Evolutionary conservation across 1,140 invertebrate genomes (phyloP).

Genomic region (Physella acuta): DNA sequence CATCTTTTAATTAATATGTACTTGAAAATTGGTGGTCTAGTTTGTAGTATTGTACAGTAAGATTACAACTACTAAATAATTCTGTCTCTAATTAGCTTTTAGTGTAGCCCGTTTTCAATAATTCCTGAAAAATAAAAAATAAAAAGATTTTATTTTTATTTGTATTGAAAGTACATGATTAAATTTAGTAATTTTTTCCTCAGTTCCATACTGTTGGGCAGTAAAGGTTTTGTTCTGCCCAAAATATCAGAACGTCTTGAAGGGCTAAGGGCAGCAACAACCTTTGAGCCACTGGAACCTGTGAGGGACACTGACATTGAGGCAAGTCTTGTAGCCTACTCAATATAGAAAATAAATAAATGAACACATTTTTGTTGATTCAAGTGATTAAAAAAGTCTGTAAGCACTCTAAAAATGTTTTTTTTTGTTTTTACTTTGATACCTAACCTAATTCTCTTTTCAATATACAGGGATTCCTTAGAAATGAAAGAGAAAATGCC

Average conservation of each 20-base stretch:
- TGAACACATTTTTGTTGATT: neutral
- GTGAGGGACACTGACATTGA: constrained; percentile 80
- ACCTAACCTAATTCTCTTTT: neutral
- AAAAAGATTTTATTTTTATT: no score
- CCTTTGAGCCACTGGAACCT: constrained; percentile 87
- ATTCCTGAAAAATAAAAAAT: no score
- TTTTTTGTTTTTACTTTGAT: constrained; percentile 4
- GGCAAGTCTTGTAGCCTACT: constrained; percentile 31
- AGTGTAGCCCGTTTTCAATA: no score
- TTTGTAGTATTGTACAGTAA: no score
- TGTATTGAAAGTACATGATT: no score
- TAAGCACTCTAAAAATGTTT: neutral
- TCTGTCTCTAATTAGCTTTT: no score
- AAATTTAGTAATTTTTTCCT: constrained; percentile 45
- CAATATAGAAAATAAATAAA: neutral
- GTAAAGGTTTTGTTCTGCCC: constrained; percentile 89
- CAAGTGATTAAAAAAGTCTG: neutral
- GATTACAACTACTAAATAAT: no score
- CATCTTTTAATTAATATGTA: no score
- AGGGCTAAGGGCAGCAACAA: constrained; percentile 74
- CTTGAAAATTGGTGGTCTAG: no score
- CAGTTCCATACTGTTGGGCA: constrained; percentile 87
- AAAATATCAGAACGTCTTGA: constrained; percentile 88
- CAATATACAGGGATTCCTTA: constrained; percentile 83
- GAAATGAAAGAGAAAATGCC: constrained; percentile 92